These are phyloP conservation scores for Dermatophagoides farinae DNA, from an alignment of 1,140 invertebrate species.

Conservation along the genomic window DNA sequence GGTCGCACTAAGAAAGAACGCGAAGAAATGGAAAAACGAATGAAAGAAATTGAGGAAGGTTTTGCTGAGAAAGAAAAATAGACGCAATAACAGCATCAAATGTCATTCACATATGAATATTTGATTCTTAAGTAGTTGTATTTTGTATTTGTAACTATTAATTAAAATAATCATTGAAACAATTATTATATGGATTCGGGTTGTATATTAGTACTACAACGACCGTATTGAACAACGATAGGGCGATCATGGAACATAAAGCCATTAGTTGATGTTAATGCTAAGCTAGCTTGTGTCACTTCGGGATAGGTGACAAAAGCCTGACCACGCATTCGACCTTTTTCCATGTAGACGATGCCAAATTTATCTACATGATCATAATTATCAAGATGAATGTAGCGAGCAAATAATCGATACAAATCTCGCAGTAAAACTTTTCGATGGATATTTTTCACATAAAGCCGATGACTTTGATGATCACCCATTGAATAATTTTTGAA, in stretches of 20 bases:
- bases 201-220: background rate
- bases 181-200: background rate
- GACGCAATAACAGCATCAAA: background rate
- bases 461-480: background rate
- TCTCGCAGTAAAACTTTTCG: background rate
- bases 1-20: constrained; percentile 27
- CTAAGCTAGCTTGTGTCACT: background rate
- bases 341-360: constrained; percentile 1
- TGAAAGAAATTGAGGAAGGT: constrained; percentile 12
- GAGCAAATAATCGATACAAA: background rate
- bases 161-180: background rate
- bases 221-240: background rate
- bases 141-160: background rate
- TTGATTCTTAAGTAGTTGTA: background rate
- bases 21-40: constrained; percentile 8
- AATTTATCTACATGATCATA: background rate
- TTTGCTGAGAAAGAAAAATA: constrained; percentile 6
- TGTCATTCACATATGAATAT: background rate
- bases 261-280: background rate
- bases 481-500: background rate
- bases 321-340: constrained; percentile 3
- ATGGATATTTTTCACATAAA: background rate
- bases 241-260: background rate
- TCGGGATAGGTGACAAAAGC: background rate
- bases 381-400: background rate